Evolutionary conservation across 2,797 vertebrate species (phyloP).

Genomic region (Platalea minor): DNA sequence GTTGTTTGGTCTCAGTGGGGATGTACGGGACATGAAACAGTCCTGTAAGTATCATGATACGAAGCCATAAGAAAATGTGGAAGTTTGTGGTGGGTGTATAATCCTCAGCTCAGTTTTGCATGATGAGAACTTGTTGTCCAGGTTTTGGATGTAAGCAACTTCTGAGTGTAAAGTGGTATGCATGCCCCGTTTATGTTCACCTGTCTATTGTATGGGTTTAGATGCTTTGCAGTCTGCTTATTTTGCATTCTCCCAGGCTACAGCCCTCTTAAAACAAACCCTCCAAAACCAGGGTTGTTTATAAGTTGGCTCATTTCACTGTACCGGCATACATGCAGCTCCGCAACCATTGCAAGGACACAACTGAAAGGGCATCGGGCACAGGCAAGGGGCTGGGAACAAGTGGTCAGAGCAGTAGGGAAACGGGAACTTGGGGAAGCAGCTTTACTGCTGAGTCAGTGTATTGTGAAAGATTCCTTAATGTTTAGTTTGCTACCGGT

Average conservation of each 20-base stretch:
- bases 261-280: not conserved
- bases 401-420: not conserved
- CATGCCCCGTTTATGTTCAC: not conserved
- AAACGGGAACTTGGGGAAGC: accelerated
- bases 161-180: not conserved
- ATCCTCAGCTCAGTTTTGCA: not conserved
- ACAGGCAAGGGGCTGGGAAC: not conserved
- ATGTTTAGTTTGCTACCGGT: not conserved
- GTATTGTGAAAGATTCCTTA: not conserved
- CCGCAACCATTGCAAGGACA: not conserved
- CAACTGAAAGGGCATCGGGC: not conserved
- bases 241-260: not conserved
- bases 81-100: not conserved
- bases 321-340: not conserved
- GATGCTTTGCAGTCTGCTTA: not conserved
- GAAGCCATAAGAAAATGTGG: not conserved
- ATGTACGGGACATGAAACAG: not conserved
- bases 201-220: not conserved
- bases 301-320: not conserved
- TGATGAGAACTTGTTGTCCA: not conserved
- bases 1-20: not conserved
- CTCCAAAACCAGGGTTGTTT: not conserved
- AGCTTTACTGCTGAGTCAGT: not conserved
- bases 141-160: not conserved
- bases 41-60: not conserved